Evolutionary conservation across 1,140 invertebrate genomes (phyloP).

Genomic region (Chironomus striatipennis): DNA sequence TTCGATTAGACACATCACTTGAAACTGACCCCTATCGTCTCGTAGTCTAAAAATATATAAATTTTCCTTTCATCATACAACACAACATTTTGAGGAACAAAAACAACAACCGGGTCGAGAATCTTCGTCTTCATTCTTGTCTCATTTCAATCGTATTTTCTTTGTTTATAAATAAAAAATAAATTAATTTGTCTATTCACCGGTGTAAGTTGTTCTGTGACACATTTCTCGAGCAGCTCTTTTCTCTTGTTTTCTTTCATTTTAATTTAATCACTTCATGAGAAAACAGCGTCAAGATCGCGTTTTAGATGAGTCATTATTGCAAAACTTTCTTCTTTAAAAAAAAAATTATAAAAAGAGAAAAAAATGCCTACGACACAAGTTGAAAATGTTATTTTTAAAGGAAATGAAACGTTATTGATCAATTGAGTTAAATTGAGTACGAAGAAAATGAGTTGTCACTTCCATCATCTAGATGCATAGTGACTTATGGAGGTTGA

Average conservation of each 20-base stretch:
- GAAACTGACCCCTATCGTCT: too few species aligned
- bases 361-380: too few species aligned
- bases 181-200: conserved; percentile 5
- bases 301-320: neutral
- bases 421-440: conserved; percentile 3
- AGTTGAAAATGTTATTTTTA: neutral
- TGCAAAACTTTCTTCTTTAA: neutral
- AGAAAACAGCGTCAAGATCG: neutral
- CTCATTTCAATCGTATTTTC: neutral
- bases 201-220: neutral
- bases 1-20: too few species aligned
- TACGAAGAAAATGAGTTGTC: conserved; percentile 2
- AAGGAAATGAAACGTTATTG: neutral
- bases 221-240: neutral
- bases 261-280: neutral
- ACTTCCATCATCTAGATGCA: neutral
- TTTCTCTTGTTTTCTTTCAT: too few species aligned
- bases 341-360: too few species aligned
- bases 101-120: too few species aligned
- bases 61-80: too few species aligned
- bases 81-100: too few species aligned
- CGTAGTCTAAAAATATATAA: too few species aligned
- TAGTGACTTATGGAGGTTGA: neutral
- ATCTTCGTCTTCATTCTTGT: too few species aligned
- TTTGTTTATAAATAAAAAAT: neutral